Conservation (phyloP, 1,140 invertebrate genomes). For the Drosophila triauraria region DNA sequence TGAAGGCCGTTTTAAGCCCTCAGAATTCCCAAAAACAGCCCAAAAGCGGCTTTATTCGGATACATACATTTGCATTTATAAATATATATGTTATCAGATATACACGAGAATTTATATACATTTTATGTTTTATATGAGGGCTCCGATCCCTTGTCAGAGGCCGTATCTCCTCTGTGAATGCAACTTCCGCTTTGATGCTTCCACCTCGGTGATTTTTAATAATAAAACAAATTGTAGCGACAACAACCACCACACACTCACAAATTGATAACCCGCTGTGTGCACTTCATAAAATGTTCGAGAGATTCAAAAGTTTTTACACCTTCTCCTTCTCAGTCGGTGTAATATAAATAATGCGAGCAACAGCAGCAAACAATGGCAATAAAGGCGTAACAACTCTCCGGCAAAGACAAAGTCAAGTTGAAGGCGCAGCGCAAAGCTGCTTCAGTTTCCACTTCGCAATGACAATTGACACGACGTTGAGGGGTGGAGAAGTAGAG, state of each 20-base stretch:
- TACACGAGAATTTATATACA: conserved; percentile 3
- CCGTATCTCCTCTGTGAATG: conserved; percentile 34
- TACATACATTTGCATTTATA: conserved; percentile 31
- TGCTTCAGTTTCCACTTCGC: conserved; percentile 52
- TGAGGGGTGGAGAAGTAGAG: background rate
- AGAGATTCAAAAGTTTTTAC: conserved; percentile 53
- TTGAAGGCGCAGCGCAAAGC: conserved; percentile 28
- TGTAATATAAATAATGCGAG: conserved; percentile 77
- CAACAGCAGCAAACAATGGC: conserved; percentile 56
- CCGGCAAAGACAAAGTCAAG: conserved; percentile 51
- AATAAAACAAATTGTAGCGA: conserved; percentile 43
- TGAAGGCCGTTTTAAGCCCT: conserved; percentile 22
- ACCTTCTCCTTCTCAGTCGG: conserved; percentile 42
- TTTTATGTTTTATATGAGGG: conserved; percentile 14
- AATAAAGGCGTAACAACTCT: conserved; percentile 67
- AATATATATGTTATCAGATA: conserved; percentile 31
- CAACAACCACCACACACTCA: conserved; percentile 4
- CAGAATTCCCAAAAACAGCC: conserved; percentile 8
- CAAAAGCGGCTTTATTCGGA: background rate
- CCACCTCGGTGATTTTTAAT: conserved; percentile 69
- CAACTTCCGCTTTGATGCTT: conserved; percentile 66
- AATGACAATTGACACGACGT: conserved; percentile 74
- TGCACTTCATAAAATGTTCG: conserved; percentile 70
- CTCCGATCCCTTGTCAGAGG: conserved; percentile 12
- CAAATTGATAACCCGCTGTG: conserved; percentile 72